Evolutionary conservation across 2,888 invertebrate genomes (phyloP).

Genomic region (Ischnura elegans): DNA sequence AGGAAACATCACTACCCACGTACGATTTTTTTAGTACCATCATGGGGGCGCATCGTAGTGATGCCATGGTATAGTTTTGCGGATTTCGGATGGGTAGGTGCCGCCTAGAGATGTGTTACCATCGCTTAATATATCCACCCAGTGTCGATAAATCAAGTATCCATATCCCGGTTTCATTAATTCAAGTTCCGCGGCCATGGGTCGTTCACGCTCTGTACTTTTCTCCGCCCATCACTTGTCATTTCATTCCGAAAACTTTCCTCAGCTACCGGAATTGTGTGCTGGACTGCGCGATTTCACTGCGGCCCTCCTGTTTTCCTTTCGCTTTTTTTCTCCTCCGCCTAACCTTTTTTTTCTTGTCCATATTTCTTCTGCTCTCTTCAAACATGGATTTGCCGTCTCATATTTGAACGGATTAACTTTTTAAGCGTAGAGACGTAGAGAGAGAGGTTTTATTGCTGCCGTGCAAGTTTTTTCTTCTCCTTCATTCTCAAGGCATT

Average conservation of each 20-base stretch:
- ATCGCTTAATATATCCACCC: not conserved
- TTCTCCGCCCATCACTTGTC: not conserved
- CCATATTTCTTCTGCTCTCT: not conserved
- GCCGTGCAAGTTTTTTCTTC: not conserved
- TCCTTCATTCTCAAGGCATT: not conserved
- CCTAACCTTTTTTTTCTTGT: not conserved
- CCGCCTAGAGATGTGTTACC: too few species aligned
- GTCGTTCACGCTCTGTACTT: not conserved
- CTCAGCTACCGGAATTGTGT: not conserved
- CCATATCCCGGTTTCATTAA: not conserved
- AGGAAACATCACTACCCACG: too few species aligned
- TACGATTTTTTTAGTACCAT: too few species aligned
- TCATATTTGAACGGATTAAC: conserved; percentile 2
- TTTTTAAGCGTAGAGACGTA: not conserved
- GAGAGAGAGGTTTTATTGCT: not conserved
- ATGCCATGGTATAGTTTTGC: too few species aligned
- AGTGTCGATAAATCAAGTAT: not conserved
- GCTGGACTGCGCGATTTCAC: not conserved
- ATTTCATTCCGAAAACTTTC: not conserved
- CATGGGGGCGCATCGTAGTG: too few species aligned
- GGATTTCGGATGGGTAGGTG: too few species aligned
- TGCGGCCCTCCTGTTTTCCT: not conserved
- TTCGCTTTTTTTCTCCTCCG: not conserved
- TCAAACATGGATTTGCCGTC: not conserved
- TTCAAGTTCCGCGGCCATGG: not conserved